Evolutionary conservation across 1,140 invertebrate species (phyloP), one percentile per base, ranked within the genome.

Genomic region (Drosophila pallidifrons): DNA sequence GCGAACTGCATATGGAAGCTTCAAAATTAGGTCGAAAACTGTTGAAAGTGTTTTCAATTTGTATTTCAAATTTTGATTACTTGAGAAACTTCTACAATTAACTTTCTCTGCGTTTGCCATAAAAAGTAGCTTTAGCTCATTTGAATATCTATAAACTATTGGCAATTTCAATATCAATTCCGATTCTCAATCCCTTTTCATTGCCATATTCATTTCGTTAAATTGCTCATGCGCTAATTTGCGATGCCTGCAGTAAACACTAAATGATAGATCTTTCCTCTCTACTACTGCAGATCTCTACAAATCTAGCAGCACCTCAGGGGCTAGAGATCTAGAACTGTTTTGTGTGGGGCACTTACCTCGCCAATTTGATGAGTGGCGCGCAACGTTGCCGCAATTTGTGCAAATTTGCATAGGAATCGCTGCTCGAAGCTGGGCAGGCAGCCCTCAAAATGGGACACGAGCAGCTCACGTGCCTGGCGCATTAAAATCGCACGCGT

Each of bases 391-490:
- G 90, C 90, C 49, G 94, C 93, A 61, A 95, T 93, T 75, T 93
- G 92, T 3, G 94, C 93, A 47, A 95, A 95, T 66, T 95, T 95
- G 64, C 93, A 93, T 81, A 95, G 94, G 92, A 95, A 96, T 66
- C 94, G 94, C 68, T 93, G 93, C 78, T 95, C 94, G 85, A 96
- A 96, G 78, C 93, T 93, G 49, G 93, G 92, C 80, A 95, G 91
- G 91, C 95, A 94, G 30, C 95, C 95, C 59, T 94, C 93, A 93
- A 95, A 96, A 75, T 94, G 93, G 83, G 94, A 95, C 30, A 95
- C 94, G 71, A 96, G 94, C 54, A 95, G 93, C 91, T 96, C 95
- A 71, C 95, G 94, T 49, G 95, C 95, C 92, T 96, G 95, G 58
- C 95, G 93, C 69, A 95, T 94, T 83, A 96, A 92, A 79, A 94